Evolutionary conservation across 2,113 vertebrate genomes (phyloP), one percentile per base, ranked within the genome.

Genomic region (Phocoena phocoena): DNA sequence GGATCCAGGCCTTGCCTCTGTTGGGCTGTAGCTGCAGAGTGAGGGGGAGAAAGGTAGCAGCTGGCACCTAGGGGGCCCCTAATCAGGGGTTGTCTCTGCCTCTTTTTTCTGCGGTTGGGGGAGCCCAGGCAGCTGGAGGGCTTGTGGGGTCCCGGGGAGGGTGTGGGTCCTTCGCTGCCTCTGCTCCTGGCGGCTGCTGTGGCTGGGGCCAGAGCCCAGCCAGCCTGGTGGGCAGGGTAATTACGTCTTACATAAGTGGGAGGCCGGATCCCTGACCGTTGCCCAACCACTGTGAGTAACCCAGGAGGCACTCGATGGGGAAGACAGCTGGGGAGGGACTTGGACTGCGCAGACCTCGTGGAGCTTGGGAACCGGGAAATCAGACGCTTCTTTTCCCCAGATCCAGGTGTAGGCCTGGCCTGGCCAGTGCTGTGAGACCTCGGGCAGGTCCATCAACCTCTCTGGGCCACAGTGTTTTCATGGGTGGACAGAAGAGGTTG

Each of bases 261-360:
- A 97, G 93, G 92, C 97, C 33, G 60, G 97, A 96, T 96, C 97
- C 83, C 96, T 96, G 97, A 96, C 95, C 74, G 81, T 97, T 97
- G 93, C 97, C 97, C 84, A 98, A 97, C 83, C 41, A 4, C 74
- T 28, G 93, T 97, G 97, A 97, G 97, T 97, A 98, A 98, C 95
- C 70, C 85, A 9, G 89, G 87, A 97, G 96, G 95, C 93, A 92
- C 95, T 97, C 9, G 1, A 31, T 6, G 41, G 93, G 93, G 96
- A 94, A 90, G 90, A 92, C 26, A 71, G 31, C 63, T 26, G 90
- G 74, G 94, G 94, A 96, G 82, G 92, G 85, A 50, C 94, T 80
- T 76, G 82, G 10, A 4, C 53, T 31, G 63, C n/a, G 11, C 70
- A 33, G 80, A 83, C 70, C 58, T 87, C 20, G 2, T 90, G 87